Conservation (phyloP, 2,113 vertebrate genomes). For the Prionailurus bengalensis region DNA sequence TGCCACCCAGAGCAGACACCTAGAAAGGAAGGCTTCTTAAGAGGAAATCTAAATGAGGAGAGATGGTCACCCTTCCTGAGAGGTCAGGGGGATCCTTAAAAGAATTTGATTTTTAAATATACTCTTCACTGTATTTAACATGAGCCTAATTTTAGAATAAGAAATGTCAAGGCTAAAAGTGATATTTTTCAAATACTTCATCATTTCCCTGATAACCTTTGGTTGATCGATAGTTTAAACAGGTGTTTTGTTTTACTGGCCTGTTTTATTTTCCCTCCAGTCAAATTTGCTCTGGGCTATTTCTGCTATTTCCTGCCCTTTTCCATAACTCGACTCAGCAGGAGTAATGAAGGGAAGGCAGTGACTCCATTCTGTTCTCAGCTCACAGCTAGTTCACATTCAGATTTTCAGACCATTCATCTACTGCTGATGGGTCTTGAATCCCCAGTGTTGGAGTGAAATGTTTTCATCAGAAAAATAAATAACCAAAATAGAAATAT, state of each 20-base stretch:
- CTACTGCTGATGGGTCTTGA: background rate
- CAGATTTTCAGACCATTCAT: constrained; percentile 22
- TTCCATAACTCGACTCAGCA: constrained; percentile 31
- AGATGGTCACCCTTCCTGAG: background rate
- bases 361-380: background rate
- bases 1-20: background rate
- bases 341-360: background rate
- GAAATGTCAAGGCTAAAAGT: constrained; percentile 70
- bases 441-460: background rate
- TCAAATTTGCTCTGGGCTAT: constrained; percentile 41
- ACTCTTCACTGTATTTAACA: background rate
- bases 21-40: background rate
- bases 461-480: constrained; percentile 59
- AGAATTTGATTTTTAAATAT: constrained; percentile 60
- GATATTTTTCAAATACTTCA: constrained; percentile 68
- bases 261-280: constrained; percentile 44
- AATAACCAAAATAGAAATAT: constrained; percentile 61
- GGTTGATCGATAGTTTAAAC: constrained; percentile 76
- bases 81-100: constrained; percentile 10
- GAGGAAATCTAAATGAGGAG: background rate
- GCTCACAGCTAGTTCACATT: background rate
- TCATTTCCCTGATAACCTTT: constrained; percentile 73
- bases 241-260: constrained; percentile 55
- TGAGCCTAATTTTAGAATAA: constrained; percentile 43
- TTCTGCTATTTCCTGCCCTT: constrained; percentile 67